Evolutionary conservation across 2,113 vertebrate species (phyloP).

Genomic region (Psophia crepitans): DNA sequence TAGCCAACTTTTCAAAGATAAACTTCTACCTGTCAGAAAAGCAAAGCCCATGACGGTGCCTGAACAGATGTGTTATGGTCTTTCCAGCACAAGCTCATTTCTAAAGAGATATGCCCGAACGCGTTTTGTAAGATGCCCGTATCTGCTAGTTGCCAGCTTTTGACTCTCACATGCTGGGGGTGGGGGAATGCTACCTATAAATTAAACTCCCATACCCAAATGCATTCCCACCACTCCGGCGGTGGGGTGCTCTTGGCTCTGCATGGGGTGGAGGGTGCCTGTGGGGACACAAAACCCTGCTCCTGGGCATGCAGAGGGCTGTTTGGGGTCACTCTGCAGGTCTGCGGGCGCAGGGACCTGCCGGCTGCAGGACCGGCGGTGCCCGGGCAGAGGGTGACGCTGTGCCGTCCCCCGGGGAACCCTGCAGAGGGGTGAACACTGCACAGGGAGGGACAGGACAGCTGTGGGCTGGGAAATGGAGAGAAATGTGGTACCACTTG

Average conservation of each 20-base stretch:
- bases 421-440: fast-evolving
- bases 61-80: background rate
- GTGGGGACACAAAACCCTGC: background rate
- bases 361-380: background rate
- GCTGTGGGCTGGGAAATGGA: background rate
- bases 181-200: background rate
- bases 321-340: too few species aligned
- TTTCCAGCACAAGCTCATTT: background rate
- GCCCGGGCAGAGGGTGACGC: too few species aligned
- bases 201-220: background rate
- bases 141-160: background rate
- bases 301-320: background rate
- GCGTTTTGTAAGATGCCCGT: fast-evolving
- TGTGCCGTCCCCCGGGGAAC: background rate
- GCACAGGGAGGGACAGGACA: background rate
- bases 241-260: background rate
- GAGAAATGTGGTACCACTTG: too few species aligned
- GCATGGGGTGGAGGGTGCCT: background rate
- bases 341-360: background rate
- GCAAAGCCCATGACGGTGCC: background rate
- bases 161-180: background rate
- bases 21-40: background rate
- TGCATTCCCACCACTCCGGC: background rate
- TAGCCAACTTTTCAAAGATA: background rate
- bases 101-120: background rate